Evolutionary conservation across 2,888 invertebrate species (phyloP).

Genomic region (Acrobasis consociella): DNA sequence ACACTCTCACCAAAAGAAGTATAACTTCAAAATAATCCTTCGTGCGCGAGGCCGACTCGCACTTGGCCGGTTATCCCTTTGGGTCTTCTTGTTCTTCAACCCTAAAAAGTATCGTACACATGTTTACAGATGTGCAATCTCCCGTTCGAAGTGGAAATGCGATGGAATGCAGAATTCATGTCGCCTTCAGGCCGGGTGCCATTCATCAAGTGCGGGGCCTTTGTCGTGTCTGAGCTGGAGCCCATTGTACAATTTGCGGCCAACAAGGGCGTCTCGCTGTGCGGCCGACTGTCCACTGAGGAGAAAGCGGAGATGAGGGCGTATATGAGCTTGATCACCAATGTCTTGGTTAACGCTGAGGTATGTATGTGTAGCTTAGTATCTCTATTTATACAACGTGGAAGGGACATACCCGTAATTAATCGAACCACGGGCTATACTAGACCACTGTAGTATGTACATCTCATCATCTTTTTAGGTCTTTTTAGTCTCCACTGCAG

Average conservation of each 20-base stretch:
- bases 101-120: not conserved
- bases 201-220: conserved; percentile 94
- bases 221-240: conserved; percentile 94
- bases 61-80: no score
- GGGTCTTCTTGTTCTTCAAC: no score
- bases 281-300: conserved; percentile 86
- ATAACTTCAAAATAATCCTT: no score
- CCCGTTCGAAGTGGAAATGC: conserved; percentile 90
- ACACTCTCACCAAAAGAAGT: no score
- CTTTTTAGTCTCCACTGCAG: no score
- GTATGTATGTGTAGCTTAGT: conserved; percentile 57
- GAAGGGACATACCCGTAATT: no score
- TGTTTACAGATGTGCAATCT: conserved; percentile 89
- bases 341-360: conserved; percentile 95
- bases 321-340: conserved; percentile 94
- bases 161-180: conserved; percentile 97
- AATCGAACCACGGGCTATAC: no score
- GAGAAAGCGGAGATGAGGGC: conserved; percentile 96
- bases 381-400: no score
- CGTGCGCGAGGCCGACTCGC: no score
- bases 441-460: no score
- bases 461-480: no score
- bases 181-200: conserved; percentile 97
- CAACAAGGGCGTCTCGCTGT: conserved; percentile 91
- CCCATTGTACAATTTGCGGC: conserved; percentile 95